Conservation (phyloP, 2,797 vertebrate genomes). For the Amphiprion clarkii region DNA sequence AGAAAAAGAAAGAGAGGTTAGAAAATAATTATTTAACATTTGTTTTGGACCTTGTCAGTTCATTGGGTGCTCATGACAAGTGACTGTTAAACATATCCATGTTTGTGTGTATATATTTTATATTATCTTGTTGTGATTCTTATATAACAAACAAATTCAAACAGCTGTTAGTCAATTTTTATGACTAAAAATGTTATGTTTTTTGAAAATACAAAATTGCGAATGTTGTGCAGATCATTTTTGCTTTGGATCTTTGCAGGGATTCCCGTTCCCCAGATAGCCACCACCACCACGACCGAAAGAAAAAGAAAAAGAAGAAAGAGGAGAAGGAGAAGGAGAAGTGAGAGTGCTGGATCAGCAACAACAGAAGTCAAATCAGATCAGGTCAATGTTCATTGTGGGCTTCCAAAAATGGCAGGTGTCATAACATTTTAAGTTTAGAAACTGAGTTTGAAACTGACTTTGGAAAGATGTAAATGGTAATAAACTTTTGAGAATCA, state of each 20-base stretch:
- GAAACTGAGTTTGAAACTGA: background rate
- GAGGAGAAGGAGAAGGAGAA: conserved; percentile 56
- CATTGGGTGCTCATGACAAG: background rate
- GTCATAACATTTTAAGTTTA: background rate
- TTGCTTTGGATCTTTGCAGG: conserved; percentile 73
- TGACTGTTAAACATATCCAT: background rate
- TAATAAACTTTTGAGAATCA: conserved; percentile 46
- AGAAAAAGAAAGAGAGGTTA: conserved; percentile 88
- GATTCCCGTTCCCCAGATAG: conserved; percentile 87
- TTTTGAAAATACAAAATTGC: background rate
- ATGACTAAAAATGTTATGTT: background rate
- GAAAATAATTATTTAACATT: background rate
- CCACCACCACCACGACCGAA: conserved; percentile 83
- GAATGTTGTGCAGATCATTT: background rate
- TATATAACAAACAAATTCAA: background rate
- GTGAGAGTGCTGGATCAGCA: conserved; percentile 32
- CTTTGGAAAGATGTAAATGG: background rate
- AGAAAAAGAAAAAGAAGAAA: conserved; percentile 86
- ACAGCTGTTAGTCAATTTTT: background rate
- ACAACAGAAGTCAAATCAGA: background rate
- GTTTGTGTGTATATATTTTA: background rate
- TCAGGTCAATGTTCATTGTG: background rate
- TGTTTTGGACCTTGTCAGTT: background rate
- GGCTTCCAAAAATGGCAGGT: background rate
- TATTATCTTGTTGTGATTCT: no score